A percentile compares a stretch with the other conserved stretches of the same genome.
phyloP scores from a whole-genome alignment of 2,888 invertebrate species.

The Adela reaumurella region DNA sequence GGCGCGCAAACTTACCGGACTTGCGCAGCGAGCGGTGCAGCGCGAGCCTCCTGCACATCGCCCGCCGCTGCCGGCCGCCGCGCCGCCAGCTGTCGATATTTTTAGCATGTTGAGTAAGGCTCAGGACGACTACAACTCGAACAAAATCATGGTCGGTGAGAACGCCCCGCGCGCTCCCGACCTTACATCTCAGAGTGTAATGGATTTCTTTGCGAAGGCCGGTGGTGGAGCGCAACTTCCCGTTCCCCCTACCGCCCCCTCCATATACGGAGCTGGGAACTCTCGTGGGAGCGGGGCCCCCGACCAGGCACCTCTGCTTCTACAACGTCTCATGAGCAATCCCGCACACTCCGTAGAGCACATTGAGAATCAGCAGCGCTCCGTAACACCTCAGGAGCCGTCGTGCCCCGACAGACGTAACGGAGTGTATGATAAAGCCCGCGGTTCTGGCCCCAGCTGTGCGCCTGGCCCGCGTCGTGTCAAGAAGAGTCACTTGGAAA shows the following conservation, averaged over 20 bases:
- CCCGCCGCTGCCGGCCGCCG: constrained; percentile 31
- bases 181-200: constrained; percentile 76
- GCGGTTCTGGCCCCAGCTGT: neutral
- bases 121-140: constrained; percentile 80
- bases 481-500: neutral
- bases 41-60: constrained; percentile 20
- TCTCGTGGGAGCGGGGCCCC: constrained; percentile 11
- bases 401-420: constrained; percentile 16
- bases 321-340: constrained; percentile 78
- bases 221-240: constrained; percentile 57
- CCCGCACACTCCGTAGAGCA: constrained; percentile 83
- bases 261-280: too few species aligned
- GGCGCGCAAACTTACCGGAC: constrained; percentile 66
- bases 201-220: constrained; percentile 84
- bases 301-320: constrained; percentile 60
- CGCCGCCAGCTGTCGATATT: constrained; percentile 61
- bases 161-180: constrained; percentile 58
- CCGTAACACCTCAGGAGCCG: constrained; percentile 65
- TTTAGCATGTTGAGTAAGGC: constrained; percentile 87
- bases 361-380: constrained; percentile 82
- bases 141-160: constrained; percentile 32
- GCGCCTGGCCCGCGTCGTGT: too few species aligned
- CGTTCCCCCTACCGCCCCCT: constrained; percentile 31
- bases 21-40: constrained; percentile 62
- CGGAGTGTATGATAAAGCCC: neutral